phyloP scores from a whole-genome alignment of 2,113 vertebrate genomes.

The Aphelocoma coerulescens region DNA sequence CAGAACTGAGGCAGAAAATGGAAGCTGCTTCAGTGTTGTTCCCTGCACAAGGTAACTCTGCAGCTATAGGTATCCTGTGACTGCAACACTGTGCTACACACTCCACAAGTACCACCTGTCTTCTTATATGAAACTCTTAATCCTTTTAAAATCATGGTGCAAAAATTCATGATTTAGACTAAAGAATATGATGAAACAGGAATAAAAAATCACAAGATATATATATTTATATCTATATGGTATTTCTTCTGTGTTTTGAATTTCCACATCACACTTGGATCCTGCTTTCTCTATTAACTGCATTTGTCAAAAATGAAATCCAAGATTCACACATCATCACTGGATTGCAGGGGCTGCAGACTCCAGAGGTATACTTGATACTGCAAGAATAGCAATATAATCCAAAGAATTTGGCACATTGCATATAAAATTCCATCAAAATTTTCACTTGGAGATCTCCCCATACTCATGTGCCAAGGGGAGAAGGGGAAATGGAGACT shows the following conservation, averaged over 20 bases:
- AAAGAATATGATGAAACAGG: background rate
- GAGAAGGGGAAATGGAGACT: background rate
- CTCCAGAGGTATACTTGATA: background rate
- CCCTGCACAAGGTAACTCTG: background rate
- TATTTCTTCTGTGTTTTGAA: background rate
- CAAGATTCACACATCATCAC: background rate
- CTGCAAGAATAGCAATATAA: background rate
- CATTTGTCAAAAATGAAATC: background rate
- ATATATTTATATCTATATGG: background rate
- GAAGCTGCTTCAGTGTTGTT: background rate
- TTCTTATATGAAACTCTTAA: background rate
- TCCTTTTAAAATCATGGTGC: background rate
- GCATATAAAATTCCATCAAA: background rate
- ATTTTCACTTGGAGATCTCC: background rate
- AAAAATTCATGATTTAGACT: background rate
- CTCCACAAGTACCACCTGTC: background rate
- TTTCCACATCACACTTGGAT: background rate
- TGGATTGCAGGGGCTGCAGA: background rate
- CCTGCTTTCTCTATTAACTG: background rate
- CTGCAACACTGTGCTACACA: background rate
- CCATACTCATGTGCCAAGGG: background rate
- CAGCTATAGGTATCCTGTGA: background rate
- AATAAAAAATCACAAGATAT: background rate
- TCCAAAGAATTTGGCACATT: background rate
- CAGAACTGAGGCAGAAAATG: background rate